Evolutionary conservation across 2,113 vertebrate species (phyloP).

Genomic region (Corvus cornix): DNA sequence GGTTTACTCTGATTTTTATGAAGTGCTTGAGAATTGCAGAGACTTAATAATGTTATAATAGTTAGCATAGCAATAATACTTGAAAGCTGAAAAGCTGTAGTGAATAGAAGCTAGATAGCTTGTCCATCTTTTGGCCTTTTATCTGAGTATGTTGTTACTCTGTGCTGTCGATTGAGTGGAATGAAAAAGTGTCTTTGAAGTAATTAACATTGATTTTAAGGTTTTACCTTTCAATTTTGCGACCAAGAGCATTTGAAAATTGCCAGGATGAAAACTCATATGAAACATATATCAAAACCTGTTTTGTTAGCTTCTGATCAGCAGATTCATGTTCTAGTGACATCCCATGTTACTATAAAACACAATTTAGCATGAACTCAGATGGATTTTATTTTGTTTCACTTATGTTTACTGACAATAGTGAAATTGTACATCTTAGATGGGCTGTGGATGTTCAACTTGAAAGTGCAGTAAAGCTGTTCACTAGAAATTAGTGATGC

Average conservation of each 20-base stretch:
- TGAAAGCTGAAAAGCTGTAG: background rate
- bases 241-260: background rate
- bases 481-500: background rate
- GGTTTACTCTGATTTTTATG: background rate
- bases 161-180: background rate
- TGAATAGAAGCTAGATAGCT: background rate
- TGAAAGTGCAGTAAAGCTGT: background rate
- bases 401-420: fast-evolving
- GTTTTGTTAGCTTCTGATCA: background rate
- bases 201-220: background rate
- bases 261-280: background rate
- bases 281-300: background rate
- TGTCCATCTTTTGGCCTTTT: background rate
- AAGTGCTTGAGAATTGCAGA: background rate
- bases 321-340: background rate
- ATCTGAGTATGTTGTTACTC: background rate
- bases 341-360: background rate
- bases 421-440: fast-evolving
- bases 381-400: background rate
- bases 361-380: background rate
- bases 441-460: background rate
- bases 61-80: background rate
- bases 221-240: background rate
- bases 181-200: background rate
- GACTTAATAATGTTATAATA: background rate